These are phyloP conservation scores for Dendropsophus ebraccatus DNA, from an alignment of 2,113 vertebrate genomes.

Conservation along the genomic window DNA sequence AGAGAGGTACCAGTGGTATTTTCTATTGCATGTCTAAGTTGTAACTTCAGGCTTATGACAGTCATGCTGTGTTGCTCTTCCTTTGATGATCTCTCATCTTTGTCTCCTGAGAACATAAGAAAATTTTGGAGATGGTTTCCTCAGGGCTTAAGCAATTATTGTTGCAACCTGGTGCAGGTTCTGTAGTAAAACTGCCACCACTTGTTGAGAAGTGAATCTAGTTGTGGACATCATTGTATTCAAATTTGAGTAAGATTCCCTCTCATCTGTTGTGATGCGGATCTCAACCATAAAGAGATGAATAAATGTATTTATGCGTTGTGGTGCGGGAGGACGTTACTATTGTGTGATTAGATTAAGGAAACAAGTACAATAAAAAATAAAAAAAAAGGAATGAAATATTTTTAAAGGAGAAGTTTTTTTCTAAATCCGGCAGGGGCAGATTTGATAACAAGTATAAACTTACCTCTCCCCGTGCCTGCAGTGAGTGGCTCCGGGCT, in stretches of 20 bases:
- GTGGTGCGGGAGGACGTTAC: neutral
- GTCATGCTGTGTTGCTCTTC: constrained; percentile 90
- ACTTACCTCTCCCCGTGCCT: no score
- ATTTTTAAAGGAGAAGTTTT: no score
- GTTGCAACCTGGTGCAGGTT: constrained; percentile 75
- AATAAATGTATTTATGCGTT: neutral
- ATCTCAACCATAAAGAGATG: neutral
- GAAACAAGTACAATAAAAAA: neutral
- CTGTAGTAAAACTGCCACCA: constrained; percentile 56
- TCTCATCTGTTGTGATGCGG: neutral
- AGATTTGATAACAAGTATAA: no score
- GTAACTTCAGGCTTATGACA: constrained; percentile 94
- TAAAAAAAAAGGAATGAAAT: neutral
- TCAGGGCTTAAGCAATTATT: constrained; percentile 73
- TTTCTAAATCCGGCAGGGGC: no score
- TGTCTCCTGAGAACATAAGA: constrained; percentile 86
- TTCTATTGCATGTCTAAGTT: constrained; percentile 91
- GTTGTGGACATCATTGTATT: constrained; percentile 19
- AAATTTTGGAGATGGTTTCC: constrained; percentile 76
- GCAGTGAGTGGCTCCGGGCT: no score
- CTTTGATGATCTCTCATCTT: constrained; percentile 94
- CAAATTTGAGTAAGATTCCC: neutral
- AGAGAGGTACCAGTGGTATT: constrained; percentile 83
- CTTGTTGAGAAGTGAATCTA: constrained; percentile 59
- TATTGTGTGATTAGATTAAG: neutral